Evolutionary conservation across 2,113 vertebrate genomes (phyloP).

Genomic region (Phycodurus eques): DNA sequence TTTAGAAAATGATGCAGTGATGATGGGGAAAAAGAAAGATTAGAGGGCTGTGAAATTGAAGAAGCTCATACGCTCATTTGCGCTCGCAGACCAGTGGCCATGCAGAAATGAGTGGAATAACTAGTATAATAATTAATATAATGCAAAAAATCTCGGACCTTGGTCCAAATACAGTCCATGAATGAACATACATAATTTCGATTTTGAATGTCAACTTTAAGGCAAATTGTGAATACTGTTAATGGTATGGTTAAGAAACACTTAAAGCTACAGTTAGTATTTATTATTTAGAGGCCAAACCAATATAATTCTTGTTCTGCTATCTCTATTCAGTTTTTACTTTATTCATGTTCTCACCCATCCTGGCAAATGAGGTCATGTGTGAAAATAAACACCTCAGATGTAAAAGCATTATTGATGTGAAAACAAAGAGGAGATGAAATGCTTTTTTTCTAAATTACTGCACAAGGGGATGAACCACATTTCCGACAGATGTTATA

Average conservation of each 20-base stretch:
- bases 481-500: not conserved
- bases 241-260: slow-evolving; percentile 2
- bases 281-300: not conserved
- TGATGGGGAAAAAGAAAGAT: slow-evolving; percentile 1
- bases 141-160: not conserved
- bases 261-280: not conserved
- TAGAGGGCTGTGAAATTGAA: not conserved
- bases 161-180: no score
- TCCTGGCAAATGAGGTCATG: not conserved
- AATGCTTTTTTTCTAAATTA: not conserved
- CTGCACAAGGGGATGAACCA: not conserved
- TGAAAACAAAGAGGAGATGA: not conserved
- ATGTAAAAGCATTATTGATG: not conserved
- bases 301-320: not conserved
- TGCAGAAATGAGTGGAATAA: not conserved
- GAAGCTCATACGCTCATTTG: not conserved
- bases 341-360: not conserved
- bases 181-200: not conserved
- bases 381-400: not conserved
- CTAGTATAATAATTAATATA: not conserved
- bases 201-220: slow-evolving; percentile 1
- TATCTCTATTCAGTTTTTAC: slow-evolving; percentile 7
- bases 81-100: not conserved
- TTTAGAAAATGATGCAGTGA: slow-evolving; percentile 22
- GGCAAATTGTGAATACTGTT: slow-evolving; percentile 2